phyloP scores from a whole-genome alignment of 2,113 vertebrate genomes.

The Entelurus aequoreus region DNA sequence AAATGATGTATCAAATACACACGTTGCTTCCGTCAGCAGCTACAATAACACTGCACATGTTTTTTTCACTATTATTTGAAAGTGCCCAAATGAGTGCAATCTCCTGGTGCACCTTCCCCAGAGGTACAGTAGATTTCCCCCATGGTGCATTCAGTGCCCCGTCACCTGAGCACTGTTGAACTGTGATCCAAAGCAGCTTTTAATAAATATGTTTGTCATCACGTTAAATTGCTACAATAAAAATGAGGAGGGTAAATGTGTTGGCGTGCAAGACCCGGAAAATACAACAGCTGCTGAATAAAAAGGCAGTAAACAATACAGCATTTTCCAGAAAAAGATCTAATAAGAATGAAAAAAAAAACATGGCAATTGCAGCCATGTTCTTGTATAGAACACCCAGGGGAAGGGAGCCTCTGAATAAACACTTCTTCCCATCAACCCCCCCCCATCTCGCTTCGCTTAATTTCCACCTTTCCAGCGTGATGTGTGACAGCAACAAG shows the following conservation, averaged over 20 bases:
- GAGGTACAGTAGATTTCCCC: no score
- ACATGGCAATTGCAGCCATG: neutral
- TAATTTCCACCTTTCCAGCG: constrained; percentile 39
- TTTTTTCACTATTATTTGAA: no score
- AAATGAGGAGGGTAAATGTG: constrained; percentile 15
- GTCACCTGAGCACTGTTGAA: constrained; percentile 30
- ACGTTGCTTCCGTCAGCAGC: no score
- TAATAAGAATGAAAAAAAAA: neutral
- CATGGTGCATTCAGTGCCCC: no score
- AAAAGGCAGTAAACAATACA: neutral
- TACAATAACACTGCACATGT: no score
- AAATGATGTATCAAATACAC: no score
- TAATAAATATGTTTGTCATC: constrained; percentile 62
- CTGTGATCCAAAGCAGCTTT: constrained; percentile 52
- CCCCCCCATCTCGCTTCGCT: constrained; percentile 20
- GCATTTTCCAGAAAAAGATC: neutral
- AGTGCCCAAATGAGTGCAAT: no score
- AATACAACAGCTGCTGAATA: neutral
- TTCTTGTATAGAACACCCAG: neutral
- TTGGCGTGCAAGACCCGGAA: neutral
- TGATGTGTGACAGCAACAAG: constrained; percentile 24
- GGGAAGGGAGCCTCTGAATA: constrained; percentile 6
- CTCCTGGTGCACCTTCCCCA: no score
- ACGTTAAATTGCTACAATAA: constrained; percentile 46
- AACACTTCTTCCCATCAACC: constrained; percentile 12